These are phyloP conservation scores for Lasioglossum figueresi DNA, from an alignment of 2,888 invertebrate genomes.

Conservation along the genomic window DNA sequence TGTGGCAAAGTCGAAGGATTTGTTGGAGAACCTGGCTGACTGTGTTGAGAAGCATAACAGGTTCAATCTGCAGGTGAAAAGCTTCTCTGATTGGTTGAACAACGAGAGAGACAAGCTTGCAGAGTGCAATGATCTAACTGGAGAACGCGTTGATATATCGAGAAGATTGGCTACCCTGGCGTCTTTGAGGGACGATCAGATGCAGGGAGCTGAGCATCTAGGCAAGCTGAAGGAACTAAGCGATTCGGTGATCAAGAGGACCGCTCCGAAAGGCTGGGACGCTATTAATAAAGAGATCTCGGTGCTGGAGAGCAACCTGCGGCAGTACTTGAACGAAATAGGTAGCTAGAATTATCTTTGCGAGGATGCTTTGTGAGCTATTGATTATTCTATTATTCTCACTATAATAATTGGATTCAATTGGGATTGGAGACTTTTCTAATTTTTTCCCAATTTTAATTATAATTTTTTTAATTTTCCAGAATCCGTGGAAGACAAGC, in stretches of 20 bases:
- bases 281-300: conserved; percentile 90
- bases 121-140: conserved; percentile 92
- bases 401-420: no score
- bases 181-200: conserved; percentile 88
- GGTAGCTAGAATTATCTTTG: conserved; percentile 76
- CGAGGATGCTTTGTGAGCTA: background rate
- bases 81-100: conserved; percentile 93
- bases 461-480: conserved; percentile 29
- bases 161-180: conserved; percentile 89
- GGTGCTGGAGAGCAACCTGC: conserved; percentile 88
- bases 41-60: conserved; percentile 94
- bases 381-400: no score
- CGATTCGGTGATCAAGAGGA: conserved; percentile 89
- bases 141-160: conserved; percentile 93
- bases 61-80: conserved; percentile 90
- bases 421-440: no score
- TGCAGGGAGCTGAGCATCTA: conserved; percentile 88
- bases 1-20: conserved; percentile 93
- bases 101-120: conserved; percentile 91
- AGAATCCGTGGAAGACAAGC: conserved; percentile 89
- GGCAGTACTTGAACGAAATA: conserved; percentile 88
- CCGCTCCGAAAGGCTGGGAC: conserved; percentile 91
- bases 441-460: no score
- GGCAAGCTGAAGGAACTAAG: conserved; percentile 89
- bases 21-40: conserved; percentile 92